Percentiles rank a stretch among this genome's conserved stretches.
Conservation (phyloP, 2,113 vertebrate species). For the Urocolius indicus region DNA sequence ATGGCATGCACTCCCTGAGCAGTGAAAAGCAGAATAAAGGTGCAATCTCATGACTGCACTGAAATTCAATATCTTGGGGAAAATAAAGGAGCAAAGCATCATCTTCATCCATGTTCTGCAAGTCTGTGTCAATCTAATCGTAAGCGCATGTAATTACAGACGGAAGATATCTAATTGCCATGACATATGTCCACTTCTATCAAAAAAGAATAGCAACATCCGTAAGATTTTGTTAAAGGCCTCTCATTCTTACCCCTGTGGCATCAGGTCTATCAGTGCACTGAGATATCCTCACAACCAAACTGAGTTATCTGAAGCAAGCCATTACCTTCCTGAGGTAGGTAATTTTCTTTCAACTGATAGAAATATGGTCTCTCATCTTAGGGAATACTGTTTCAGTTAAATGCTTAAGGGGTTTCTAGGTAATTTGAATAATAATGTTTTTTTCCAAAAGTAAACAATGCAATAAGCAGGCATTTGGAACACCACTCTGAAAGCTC, state of each 20-base stretch:
- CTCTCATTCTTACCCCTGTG: not conserved
- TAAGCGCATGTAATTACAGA: not conserved
- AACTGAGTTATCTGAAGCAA: not conserved
- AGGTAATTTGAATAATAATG: not conserved
- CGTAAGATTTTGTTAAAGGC: not conserved
- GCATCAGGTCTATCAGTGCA: not conserved
- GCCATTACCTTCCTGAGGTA: not conserved
- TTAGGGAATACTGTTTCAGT: not conserved
- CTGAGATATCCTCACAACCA: not conserved
- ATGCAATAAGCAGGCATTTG: not conserved
- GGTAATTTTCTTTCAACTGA: not conserved
- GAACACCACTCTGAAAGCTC: not conserved
- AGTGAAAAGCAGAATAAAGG: not conserved
- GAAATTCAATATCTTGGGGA: not conserved
- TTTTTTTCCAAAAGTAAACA: not conserved
- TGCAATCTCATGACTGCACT: not conserved
- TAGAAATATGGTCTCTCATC: not conserved
- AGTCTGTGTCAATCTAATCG: not conserved
- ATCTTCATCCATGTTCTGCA: not conserved
- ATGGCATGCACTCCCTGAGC: not conserved
- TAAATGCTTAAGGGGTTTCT: not conserved
- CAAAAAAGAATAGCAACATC: not conserved
- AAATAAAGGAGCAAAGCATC: not conserved
- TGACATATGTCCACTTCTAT: not conserved
- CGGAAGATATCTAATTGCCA: not conserved